Percentiles rank a stretch among this genome's conserved stretches.
These are phyloP conservation scores for Paratilapia polleni DNA, from an alignment of 2,113 vertebrate genomes.

Conservation along the genomic window DNA sequence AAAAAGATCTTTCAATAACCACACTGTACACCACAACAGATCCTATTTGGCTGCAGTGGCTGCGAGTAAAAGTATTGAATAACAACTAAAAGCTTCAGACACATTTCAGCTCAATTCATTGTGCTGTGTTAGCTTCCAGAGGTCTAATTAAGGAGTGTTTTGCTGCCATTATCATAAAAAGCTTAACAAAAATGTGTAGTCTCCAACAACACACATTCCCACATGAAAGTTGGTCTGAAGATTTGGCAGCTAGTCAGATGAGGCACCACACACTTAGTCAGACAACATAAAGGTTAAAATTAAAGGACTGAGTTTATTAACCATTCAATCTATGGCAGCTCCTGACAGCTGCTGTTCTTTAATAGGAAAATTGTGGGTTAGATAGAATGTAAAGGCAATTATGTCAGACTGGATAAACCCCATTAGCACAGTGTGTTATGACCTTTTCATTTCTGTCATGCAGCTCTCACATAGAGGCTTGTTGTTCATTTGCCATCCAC, in stretches of 20 bases:
- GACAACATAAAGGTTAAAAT: not conserved
- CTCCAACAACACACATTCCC: not conserved
- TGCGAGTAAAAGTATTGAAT: not conserved
- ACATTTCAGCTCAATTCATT: not conserved
- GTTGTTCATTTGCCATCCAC: slow-evolving; percentile 54
- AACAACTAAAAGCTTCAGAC: not conserved
- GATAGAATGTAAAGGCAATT: not conserved
- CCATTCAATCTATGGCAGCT: not conserved
- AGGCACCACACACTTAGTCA: not conserved
- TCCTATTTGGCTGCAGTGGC: not conserved
- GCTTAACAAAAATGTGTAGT: not conserved
- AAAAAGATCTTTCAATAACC: not conserved
- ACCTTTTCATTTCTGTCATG: slow-evolving; percentile 1
- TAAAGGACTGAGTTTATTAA: not conserved
- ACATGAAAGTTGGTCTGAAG: not conserved
- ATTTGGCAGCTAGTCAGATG: not conserved
- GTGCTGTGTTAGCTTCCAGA: not conserved
- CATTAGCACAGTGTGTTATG: not conserved
- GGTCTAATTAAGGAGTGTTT: not conserved
- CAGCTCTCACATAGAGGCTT: not conserved
- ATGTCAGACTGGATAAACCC: not conserved
- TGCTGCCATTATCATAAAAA: not conserved
- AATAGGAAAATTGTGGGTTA: not conserved
- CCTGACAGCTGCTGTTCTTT: not conserved
- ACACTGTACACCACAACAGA: no score